These are phyloP conservation scores for Drosophila sp. DNA, from an alignment of 1,140 invertebrate genomes.

Conservation along the genomic window DNA sequence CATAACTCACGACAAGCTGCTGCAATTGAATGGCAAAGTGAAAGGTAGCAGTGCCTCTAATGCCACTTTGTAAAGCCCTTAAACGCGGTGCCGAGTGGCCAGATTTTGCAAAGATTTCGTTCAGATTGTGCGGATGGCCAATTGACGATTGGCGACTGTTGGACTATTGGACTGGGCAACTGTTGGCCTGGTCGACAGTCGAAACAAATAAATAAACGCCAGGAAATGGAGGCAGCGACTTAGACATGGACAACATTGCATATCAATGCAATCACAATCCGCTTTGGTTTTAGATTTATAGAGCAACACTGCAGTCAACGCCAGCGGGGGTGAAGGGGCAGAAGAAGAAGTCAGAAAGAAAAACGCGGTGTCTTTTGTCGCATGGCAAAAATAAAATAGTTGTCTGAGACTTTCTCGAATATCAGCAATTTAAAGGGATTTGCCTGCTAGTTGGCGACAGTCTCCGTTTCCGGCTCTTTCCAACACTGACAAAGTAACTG, in stretches of 20 bases:
- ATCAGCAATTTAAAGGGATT: slow-evolving; percentile 78
- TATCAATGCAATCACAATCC: slow-evolving; percentile 76
- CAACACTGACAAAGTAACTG: slow-evolving; percentile 27
- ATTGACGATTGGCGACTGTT: slow-evolving; percentile 2
- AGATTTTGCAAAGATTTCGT: slow-evolving; percentile 51
- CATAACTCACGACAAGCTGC: slow-evolving; percentile 41
- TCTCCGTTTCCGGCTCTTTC: slow-evolving; percentile 16
- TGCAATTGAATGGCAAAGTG: slow-evolving; percentile 45
- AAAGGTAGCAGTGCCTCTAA: slow-evolving; percentile 54
- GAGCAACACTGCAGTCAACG: slow-evolving; percentile 51
- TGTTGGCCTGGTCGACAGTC: slow-evolving; percentile 19
- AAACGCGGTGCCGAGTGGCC: slow-evolving; percentile 42
- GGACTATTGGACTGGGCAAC: background rate
- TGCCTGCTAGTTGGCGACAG: slow-evolving; percentile 71
- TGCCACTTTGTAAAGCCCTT: slow-evolving; percentile 61
- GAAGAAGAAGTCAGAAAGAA: background rate
- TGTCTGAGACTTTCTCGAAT: slow-evolving; percentile 48
- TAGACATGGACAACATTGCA: slow-evolving; percentile 66
- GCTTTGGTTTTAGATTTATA: slow-evolving; percentile 75
- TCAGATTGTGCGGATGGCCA: slow-evolving; percentile 15
- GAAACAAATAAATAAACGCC: slow-evolving; percentile 72
- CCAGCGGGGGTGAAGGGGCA: slow-evolving; percentile 11
- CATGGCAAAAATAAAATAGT: slow-evolving; percentile 58
- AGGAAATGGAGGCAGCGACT: slow-evolving; percentile 24
- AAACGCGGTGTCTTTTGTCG: slow-evolving; percentile 35